Evolutionary conservation across 2,888 invertebrate genomes (phyloP).

Genomic region (Norana najaformis): DNA sequence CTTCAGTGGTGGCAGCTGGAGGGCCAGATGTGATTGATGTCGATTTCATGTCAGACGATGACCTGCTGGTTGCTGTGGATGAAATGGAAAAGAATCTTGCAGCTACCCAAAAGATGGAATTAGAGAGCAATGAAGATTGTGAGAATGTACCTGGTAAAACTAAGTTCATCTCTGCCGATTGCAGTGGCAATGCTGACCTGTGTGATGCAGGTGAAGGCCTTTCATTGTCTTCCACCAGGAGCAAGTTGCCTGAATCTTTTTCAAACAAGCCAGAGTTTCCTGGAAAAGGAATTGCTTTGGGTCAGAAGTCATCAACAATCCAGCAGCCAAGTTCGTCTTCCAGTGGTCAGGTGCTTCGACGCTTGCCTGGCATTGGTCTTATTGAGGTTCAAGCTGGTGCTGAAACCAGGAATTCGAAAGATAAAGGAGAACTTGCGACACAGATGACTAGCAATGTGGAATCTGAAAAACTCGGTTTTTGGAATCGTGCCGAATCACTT

Average conservation of each 20-base stretch:
- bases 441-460: neutral
- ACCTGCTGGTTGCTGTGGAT: neutral
- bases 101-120: neutral
- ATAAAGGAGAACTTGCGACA: neutral
- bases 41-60: neutral
- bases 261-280: neutral
- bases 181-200: neutral
- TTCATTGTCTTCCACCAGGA: neutral
- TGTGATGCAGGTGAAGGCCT: too few species aligned
- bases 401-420: neutral
- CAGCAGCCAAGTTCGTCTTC: neutral
- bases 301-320: slow-evolving; percentile 3
- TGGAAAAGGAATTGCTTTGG: neutral
- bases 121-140: neutral
- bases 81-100: neutral
- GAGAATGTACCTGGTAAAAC: neutral
- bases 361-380: neutral
- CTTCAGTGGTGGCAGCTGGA: neutral
- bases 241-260: neutral
- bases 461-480: neutral
- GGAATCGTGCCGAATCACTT: neutral
- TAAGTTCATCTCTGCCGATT: neutral
- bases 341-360: neutral
- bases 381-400: neutral
- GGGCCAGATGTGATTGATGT: neutral